phyloP scores from a whole-genome alignment of 2,888 invertebrate species.

The Oscheius onirici region DNA sequence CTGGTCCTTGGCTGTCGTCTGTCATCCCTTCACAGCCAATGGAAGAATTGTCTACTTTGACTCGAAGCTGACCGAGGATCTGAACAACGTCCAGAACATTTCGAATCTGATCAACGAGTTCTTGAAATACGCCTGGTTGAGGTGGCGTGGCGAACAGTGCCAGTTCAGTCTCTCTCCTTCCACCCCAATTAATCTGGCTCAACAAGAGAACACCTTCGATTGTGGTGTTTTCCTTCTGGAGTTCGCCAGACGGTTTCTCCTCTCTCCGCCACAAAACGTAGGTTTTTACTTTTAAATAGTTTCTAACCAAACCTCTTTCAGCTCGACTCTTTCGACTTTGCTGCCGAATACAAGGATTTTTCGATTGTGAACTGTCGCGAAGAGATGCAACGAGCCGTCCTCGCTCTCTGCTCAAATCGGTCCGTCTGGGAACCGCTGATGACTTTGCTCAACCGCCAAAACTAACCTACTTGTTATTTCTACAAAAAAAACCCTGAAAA shows the following conservation, averaged over 20 bases:
- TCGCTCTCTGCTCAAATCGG: slow-evolving; percentile 55
- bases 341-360: slow-evolving; percentile 57
- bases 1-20: slow-evolving; percentile 61
- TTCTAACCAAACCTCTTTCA: slow-evolving; percentile 30
- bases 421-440: slow-evolving; percentile 37
- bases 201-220: slow-evolving; percentile 59
- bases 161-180: slow-evolving; percentile 32
- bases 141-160: slow-evolving; percentile 38
- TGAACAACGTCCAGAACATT: slow-evolving; percentile 54
- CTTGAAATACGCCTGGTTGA: slow-evolving; percentile 51
- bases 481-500: slow-evolving; percentile 19
- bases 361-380: slow-evolving; percentile 44
- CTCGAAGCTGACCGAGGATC: slow-evolving; percentile 54
- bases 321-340: slow-evolving; percentile 60
- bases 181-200: slow-evolving; percentile 46
- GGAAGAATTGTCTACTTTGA: slow-evolving; percentile 59
- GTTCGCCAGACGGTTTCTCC: slow-evolving; percentile 61
- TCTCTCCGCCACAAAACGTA: slow-evolving; percentile 60
- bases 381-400: slow-evolving; percentile 60
- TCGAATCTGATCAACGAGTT: slow-evolving; percentile 52
- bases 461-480: slow-evolving; percentile 12
- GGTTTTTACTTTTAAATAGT: not conserved
- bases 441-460: slow-evolving; percentile 29
- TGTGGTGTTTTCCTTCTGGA: slow-evolving; percentile 64
- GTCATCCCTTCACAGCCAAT: slow-evolving; percentile 54